Base-by-base conservation (phyloP, 2,888 invertebrate species). In the Pristionchus maxplancki region DNA sequence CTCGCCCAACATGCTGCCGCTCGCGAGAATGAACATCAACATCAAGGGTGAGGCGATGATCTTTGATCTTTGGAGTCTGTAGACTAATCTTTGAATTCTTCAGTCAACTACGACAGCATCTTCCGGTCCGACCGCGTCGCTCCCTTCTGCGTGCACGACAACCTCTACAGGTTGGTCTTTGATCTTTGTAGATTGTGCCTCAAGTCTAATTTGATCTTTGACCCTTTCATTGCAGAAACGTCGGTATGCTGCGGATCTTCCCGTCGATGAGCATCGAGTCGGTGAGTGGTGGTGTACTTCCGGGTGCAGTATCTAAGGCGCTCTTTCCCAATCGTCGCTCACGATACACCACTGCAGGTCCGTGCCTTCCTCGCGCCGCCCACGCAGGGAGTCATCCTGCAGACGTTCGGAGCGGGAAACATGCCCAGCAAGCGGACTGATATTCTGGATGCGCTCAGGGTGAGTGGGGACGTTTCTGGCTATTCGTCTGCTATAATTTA, bases 351-450 rank as follows among this genome's bases (percentile, higher is more conserved):
- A 37, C 28, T 87, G 31, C 91, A 96, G 95, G 95, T 96, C 2
- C 92, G 95, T 71, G 95, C 95, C 1, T 95, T 96, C 92, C 94
- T 96, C 28, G 95, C 97, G 91, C 96, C 97, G 2, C 97, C 97
- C 24, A 97, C 97, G 89, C 95, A 96, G 93, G 97, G 98, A 24
- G 96, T 98, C 0, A 97, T 99, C 0, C 95, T 99, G 67, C 97
- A 98, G 95, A 97, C 97, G 0, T 99, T 97, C 93, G 99, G 99
- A 0, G 96, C 97, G 0, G 99, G 99, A 0, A 99, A 99, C 94
- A 96, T 98, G 58, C 98, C 98, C 0, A 96, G 96, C 0, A 97
- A 97, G 94, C 96, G 97, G 15, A 95, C 95, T n/a, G 98, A 98
- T 92, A 95, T 99, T 1, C 95, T 98, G 13, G 95, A 96, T 0